Conservation (phyloP, 2,888 invertebrate genomes). For the Mesoligia furuncula region DNA sequence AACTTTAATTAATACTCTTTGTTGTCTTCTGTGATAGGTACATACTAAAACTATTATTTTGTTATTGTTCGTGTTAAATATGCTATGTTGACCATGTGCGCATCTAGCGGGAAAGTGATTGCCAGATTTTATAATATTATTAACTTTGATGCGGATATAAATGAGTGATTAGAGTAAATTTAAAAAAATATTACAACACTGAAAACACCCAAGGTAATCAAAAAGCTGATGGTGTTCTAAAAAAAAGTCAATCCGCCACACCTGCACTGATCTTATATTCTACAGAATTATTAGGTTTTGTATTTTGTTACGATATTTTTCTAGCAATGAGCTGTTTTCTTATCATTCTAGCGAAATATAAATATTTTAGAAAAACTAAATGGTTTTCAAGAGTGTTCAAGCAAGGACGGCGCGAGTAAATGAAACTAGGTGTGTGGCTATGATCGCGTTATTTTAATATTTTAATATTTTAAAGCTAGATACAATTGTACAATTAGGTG, state of each 20-base stretch:
- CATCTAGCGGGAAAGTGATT: background rate
- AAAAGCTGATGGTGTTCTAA: background rate
- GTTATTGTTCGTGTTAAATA: background rate
- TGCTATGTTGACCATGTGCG: background rate
- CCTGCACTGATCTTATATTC: constrained; percentile 1
- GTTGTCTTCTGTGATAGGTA: background rate
- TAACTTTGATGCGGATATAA: background rate
- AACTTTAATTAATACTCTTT: constrained; percentile 8
- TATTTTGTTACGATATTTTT: constrained; percentile 13
- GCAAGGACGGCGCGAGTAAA: constrained; percentile 19
- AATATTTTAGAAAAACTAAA: constrained; percentile 12
- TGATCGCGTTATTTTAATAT: constrained; percentile 22
- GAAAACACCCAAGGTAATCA: background rate
- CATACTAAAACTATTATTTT: background rate
- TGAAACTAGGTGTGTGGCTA: constrained; percentile 35
- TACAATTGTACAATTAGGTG: constrained; percentile 37
- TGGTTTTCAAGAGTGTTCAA: constrained; percentile 29
- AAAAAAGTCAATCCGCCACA: background rate
- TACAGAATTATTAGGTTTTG: constrained; percentile 14
- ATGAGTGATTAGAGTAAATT: background rate
- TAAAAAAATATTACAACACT: background rate
- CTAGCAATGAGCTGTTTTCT: constrained; percentile 17
- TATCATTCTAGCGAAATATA: constrained; percentile 12
- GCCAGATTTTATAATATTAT: constrained; percentile 13
- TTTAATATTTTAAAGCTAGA: constrained; percentile 46